Evolutionary conservation across 35 echinoderm and acorn worm genomes (phyloP).

Genomic region (Ophiothrix spiculata): DNA sequence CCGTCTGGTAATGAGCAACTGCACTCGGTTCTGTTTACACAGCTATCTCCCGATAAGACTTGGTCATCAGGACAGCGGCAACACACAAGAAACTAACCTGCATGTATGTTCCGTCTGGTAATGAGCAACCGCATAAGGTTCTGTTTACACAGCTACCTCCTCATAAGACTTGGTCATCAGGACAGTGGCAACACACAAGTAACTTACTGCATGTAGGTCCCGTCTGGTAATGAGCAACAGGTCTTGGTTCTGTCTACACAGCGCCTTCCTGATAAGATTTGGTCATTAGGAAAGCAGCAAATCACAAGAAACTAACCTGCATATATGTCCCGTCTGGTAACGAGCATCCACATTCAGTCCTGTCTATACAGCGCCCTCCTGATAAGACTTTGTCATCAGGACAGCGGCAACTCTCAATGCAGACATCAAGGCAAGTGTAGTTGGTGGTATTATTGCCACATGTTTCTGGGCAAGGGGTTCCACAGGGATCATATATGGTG

Average conservation of each 20-base stretch:
- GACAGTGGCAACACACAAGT: not conserved
- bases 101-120: constrained; percentile 58
- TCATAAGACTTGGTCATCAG: not conserved
- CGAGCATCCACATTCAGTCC: constrained; percentile 60
- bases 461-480: constrained; percentile 46
- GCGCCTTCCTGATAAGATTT: too few relatives aligned
- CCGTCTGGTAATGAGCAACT: too few relatives aligned
- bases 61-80: too few relatives aligned
- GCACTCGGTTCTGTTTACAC: too few relatives aligned
- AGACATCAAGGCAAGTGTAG: constrained; percentile 30
- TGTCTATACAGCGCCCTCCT: constrained; percentile 54
- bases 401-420: constrained; percentile 70
- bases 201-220: not conserved
- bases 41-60: too few relatives aligned
- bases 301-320: constrained; percentile 47
- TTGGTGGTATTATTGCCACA: constrained; percentile 14
- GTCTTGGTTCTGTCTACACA: too few relatives aligned
- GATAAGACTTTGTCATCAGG: constrained; percentile 52
- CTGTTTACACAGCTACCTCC: not conserved
- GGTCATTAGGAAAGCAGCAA: too few relatives aligned
- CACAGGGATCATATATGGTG: constrained; percentile 60
- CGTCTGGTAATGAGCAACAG: not conserved
- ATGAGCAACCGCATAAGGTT: too few relatives aligned
- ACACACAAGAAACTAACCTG: constrained; percentile 30
- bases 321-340: constrained; percentile 58